Conservation (phyloP, 1,140 invertebrate species). For the Theocolax elegans region DNA sequence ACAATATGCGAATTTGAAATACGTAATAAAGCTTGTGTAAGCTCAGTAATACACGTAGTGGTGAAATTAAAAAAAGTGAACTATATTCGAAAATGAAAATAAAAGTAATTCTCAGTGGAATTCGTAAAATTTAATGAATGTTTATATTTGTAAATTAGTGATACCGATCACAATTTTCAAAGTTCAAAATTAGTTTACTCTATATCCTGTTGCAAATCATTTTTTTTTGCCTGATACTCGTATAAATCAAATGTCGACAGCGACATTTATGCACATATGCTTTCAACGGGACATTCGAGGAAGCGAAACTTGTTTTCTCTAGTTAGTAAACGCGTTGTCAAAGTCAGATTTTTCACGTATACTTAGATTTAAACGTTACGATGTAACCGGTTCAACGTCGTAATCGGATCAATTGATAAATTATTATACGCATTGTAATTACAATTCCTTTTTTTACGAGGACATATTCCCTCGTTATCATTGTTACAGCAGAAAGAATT, state of each 20-base stretch:
- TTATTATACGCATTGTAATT: slow-evolving; percentile 14
- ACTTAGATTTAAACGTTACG: not conserved
- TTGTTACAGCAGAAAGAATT: too few relatives aligned
- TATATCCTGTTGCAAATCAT: slow-evolving; percentile 3
- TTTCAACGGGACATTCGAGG: not conserved
- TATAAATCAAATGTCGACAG: slow-evolving; percentile 10
- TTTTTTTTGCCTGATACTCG: slow-evolving; percentile 13
- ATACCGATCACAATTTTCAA: slow-evolving; percentile 4
- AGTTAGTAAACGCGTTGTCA: slow-evolving; percentile 4
- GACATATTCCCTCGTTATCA: too few relatives aligned
- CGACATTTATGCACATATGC: slow-evolving; percentile 9
- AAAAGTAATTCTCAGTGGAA: too few relatives aligned
- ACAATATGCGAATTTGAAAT: too few relatives aligned
- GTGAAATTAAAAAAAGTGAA: too few relatives aligned
- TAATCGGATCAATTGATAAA: slow-evolving; percentile 25
- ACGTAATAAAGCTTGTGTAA: too few relatives aligned
- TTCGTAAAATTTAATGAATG: too few relatives aligned
- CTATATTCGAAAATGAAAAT: too few relatives aligned
- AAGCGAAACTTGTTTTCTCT: slow-evolving; percentile 25
- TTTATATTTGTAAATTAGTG: too few relatives aligned
- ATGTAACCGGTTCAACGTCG: not conserved
- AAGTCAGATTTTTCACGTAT: slow-evolving; percentile 16
- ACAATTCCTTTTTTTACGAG: too few relatives aligned
- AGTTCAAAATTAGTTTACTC: not conserved
- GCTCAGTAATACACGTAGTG: too few relatives aligned